Conservation (phyloP, 2,888 invertebrate species). For the Caenorhabditis uteleia region DNA sequence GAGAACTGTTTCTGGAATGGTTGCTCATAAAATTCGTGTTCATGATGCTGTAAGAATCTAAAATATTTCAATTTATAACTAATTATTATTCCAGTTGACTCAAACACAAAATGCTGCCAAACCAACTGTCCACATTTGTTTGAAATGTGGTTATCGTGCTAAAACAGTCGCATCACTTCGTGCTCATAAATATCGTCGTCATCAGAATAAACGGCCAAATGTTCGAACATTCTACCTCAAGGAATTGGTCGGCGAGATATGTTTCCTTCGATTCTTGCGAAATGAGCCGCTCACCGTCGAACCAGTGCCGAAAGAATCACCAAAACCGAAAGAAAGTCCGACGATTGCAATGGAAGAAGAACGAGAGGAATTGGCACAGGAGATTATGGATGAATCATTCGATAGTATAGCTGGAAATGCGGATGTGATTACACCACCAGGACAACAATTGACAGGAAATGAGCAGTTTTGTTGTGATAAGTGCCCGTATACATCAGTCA, state of each 20-base stretch:
- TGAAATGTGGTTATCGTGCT: conserved; percentile 20
- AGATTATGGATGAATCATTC: conserved; percentile 18
- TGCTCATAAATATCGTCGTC: conserved; percentile 5
- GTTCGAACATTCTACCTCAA: conserved; percentile 21
- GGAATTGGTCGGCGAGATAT: conserved; percentile 27
- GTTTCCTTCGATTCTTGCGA: conserved; percentile 3
- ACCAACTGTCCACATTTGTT: conserved; percentile 18
- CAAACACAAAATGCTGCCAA: background rate
- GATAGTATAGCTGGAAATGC: no score
- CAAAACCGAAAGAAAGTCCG: background rate
- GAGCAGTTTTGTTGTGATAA: conserved; percentile 11
- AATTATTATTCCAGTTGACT: conserved; percentile 12
- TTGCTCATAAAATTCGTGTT: conserved; percentile 11
- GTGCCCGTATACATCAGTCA: conserved; percentile 23
- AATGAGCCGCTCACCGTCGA: background rate
- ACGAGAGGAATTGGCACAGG: no score
- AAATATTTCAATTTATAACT: no score
- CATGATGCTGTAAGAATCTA: conserved; percentile 15
- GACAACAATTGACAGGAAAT: no score
- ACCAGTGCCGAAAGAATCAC: background rate
- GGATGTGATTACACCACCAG: no score
- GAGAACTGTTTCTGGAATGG: background rate
- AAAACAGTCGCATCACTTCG: conserved; percentile 5
- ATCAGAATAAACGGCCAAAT: conserved; percentile 1
- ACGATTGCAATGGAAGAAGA: background rate